Evolutionary conservation across 2,113 vertebrate species (phyloP).

Genomic region (Cygnus buccinator): DNA sequence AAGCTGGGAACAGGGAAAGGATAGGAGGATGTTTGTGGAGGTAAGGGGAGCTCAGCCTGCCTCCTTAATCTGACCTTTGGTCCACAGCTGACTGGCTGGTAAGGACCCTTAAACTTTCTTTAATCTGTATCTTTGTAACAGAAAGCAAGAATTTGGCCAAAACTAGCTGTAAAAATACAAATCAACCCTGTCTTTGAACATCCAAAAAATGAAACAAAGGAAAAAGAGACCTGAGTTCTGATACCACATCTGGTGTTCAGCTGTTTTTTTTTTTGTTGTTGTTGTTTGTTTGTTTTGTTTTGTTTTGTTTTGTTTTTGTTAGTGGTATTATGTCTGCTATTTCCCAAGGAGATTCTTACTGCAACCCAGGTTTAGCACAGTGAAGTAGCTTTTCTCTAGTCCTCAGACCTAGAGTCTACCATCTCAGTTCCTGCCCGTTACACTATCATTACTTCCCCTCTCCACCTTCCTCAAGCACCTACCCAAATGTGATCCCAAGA

Average conservation of each 20-base stretch:
- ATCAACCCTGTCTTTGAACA: not conserved
- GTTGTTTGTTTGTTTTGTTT: not conserved
- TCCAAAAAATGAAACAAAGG: not conserved
- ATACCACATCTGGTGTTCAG: not conserved
- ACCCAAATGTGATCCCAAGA: not conserved
- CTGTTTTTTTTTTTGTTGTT: not conserved
- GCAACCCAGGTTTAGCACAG: not conserved
- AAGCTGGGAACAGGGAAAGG: not conserved
- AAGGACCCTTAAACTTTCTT: not conserved
- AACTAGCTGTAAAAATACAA: not conserved
- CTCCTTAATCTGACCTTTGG: fast-evolving
- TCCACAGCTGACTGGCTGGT: not conserved
- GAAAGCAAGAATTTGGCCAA: not conserved
- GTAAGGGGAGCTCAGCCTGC: not conserved
- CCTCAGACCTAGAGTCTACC: not conserved
- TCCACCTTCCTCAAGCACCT: not conserved
- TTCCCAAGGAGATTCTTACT: not conserved
- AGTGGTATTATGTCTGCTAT: not conserved
- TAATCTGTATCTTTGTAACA: not conserved
- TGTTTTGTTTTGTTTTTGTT: too few species aligned
- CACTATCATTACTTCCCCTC: not conserved
- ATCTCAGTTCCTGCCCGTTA: not conserved
- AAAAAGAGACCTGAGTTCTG: not conserved
- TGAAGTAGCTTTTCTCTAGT: not conserved
- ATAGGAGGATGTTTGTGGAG: not conserved